phyloP scores from a whole-genome alignment of 2,888 invertebrate species.

The Chironomus riparius region DNA sequence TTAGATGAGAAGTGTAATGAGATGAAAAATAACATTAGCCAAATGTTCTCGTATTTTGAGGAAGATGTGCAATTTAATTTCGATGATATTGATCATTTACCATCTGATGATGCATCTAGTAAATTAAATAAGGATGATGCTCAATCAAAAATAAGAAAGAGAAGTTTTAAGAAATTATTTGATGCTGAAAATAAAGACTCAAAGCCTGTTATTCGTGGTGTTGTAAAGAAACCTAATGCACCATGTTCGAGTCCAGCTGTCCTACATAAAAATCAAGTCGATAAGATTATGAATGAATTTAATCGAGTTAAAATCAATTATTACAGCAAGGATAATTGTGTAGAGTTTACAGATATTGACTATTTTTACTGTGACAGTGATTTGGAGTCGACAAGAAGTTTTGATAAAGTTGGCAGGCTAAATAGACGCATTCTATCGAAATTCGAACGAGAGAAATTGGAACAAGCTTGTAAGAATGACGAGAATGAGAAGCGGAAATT shows the following conservation, averaged over 20 bases:
- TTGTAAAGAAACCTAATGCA: slow-evolving; percentile 1
- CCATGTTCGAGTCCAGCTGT: background rate
- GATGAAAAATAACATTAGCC: slow-evolving; percentile 18
- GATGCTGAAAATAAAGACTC: background rate
- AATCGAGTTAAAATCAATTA: slow-evolving; percentile 24
- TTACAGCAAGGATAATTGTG: slow-evolving; percentile 19
- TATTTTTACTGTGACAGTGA: slow-evolving; percentile 23
- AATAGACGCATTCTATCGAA: background rate
- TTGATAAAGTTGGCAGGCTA: slow-evolving; percentile 4
- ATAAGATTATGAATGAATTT: slow-evolving; percentile 24
- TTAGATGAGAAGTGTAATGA: slow-evolving; percentile 7
- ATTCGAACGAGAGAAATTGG: background rate
- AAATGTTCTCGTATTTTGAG: slow-evolving; percentile 22
- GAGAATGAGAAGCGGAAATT: background rate
- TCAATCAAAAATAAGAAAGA: too few relatives aligned
- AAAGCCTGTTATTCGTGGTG: slow-evolving; percentile 7
- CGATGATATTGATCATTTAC: background rate
- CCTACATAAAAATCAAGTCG: slow-evolving; percentile 22
- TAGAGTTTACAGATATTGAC: slow-evolving; percentile 22
- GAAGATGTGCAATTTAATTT: slow-evolving; percentile 17
- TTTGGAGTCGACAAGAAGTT: background rate
- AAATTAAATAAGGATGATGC: too few relatives aligned
- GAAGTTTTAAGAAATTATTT: too few relatives aligned
- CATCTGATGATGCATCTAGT: too few relatives aligned
- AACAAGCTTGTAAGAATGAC: background rate